Evolutionary conservation across 2,113 vertebrate species (phyloP).

Genomic region (Pan paniscus): DNA sequence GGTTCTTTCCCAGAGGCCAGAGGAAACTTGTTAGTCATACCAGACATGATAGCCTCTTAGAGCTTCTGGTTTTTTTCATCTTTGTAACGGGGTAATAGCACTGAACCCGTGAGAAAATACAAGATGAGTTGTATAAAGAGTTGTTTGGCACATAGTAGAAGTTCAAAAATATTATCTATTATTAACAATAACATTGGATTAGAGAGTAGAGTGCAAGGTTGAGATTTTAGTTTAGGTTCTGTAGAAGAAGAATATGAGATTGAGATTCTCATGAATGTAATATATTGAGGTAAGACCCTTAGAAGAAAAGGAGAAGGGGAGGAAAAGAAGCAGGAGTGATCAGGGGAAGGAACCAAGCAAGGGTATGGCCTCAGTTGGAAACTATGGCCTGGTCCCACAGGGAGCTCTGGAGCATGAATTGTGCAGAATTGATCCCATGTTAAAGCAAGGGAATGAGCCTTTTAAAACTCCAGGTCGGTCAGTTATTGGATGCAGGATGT

Average conservation of each 20-base stretch:
- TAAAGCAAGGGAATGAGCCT: background rate
- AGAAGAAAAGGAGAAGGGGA: background rate
- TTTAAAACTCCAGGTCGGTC: background rate
- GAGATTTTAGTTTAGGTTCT: background rate
- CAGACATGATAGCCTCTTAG: background rate
- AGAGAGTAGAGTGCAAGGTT: background rate
- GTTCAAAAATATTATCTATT: background rate
- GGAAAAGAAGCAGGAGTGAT: background rate
- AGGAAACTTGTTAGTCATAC: background rate
- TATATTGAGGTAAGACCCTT: background rate
- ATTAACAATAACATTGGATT: background rate
- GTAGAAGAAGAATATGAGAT: background rate
- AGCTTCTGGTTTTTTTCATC: background rate
- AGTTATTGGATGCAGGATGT: background rate
- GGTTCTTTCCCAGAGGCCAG: background rate
- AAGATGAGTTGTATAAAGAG: background rate
- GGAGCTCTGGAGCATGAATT: background rate
- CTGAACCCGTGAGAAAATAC: background rate
- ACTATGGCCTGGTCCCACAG: background rate
- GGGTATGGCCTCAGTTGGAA: background rate
- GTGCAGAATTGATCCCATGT: background rate
- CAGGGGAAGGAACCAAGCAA: background rate
- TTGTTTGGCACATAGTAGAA: background rate
- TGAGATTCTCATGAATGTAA: background rate
- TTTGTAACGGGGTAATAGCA: background rate